Evolutionary conservation across 2,113 vertebrate species (phyloP), one percentile per base, ranked within the genome.

Genomic region (Alligator sinensis): DNA sequence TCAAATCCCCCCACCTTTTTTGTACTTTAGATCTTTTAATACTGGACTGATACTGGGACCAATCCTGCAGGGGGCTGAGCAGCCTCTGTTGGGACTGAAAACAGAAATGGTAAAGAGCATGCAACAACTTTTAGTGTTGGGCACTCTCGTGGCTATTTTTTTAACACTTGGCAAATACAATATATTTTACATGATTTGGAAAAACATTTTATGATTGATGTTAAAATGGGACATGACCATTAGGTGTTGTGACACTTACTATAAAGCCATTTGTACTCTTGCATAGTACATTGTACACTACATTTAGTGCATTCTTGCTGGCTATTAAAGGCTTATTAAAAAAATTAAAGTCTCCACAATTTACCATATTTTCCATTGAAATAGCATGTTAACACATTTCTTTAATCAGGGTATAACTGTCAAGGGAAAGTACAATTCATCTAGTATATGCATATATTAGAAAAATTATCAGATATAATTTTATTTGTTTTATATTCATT

Each of bases 401-500:
- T 96, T 95, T 97, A 97, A 95, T 92, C 92, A 89, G 80, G 92
- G 74, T 85, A 63, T 87, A 92, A 91, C 90, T 97, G 58, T 97
- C 91, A 89, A 92, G 82, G 90, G 92, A 96, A 96, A 93, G 80
- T 93, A 95, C 85, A 97, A 95, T 98, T 97, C 70, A 92, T 94
- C 80, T 96, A 85, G 84, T 97, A 87, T 93, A 96, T 94, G 94
- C 86, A 96, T 96, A 96, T 54, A 96, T 85, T 96, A 96, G 72
- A 57, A 82, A 97, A 93, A 93, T 79, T 64, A 96, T 97, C 95
- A 93, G 77, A 96, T 97, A 82, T 95, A 97, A 95, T 97, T 96
- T 97, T 97, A 97, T 97, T 98, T 98, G 94, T 94, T 97, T 98
- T 95, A 93, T 95, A 95, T 96, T 94, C 94, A 92, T 86, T 55